A percentile compares a stretch with the other conserved stretches of the same genome.
phyloP scores from a whole-genome alignment of 2,797 vertebrate species.

The Micromesistius poutassou region DNA sequence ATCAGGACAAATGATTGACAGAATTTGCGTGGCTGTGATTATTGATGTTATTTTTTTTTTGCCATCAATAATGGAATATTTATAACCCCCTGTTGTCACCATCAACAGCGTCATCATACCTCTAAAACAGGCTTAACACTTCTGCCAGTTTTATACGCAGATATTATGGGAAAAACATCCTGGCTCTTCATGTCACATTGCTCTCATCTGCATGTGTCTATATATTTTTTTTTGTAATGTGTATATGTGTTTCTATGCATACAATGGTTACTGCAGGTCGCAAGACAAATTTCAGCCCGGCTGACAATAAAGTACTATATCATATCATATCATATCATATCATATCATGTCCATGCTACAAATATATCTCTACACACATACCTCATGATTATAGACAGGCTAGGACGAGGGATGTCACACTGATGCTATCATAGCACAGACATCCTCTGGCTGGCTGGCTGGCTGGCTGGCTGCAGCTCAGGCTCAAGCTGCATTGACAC shows the following conservation, averaged over 20 bases:
- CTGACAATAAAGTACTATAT: too few relatives aligned
- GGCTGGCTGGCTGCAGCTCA: too few relatives aligned
- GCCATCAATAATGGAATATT: neutral
- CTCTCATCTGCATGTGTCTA: too few relatives aligned
- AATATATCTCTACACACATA: neutral
- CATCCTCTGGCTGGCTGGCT: neutral
- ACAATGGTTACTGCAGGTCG: too few relatives aligned
- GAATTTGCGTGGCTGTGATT: neutral
- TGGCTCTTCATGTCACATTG: neutral
- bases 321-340: too few relatives aligned
- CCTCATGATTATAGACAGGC: neutral
- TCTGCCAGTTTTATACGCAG: neutral
- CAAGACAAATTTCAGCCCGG: too few relatives aligned
- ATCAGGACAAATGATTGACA: neutral
- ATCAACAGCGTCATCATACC: neutral
- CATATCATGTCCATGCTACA: neutral
- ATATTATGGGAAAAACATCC: neutral
- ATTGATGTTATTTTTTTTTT: neutral
- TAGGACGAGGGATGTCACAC: neutral
- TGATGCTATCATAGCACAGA: neutral
- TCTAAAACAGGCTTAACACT: neutral
- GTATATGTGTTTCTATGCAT: too few relatives aligned
- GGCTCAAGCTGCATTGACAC: neutral
- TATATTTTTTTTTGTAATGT: too few relatives aligned
- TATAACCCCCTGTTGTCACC: neutral